phyloP scores from a whole-genome alignment of 2,888 invertebrate species.

The Zaprionus obscuricornis region DNA sequence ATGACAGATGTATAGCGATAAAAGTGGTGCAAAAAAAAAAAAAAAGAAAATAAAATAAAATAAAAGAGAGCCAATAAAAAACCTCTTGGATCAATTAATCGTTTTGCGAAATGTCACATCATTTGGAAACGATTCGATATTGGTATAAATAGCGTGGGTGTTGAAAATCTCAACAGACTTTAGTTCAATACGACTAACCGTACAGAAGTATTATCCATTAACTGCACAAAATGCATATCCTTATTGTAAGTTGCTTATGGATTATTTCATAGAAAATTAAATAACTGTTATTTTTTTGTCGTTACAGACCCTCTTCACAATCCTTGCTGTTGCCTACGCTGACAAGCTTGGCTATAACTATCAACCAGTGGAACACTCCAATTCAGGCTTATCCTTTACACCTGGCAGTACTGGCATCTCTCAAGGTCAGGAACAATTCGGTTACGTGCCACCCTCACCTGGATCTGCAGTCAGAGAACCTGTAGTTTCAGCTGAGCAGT shows the following conservation, averaged over 20 bases:
- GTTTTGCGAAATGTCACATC: slow-evolving; percentile 23
- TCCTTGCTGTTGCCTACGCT: slow-evolving; percentile 62
- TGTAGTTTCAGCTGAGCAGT: slow-evolving; percentile 19
- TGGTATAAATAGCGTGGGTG: slow-evolving; percentile 66
- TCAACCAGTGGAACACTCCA: slow-evolving; percentile 59
- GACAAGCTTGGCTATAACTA: slow-evolving; percentile 71
- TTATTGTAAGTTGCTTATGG: slow-evolving; percentile 53
- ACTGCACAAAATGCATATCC: slow-evolving; percentile 61
- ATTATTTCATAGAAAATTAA: neutral
- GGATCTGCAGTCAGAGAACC: slow-evolving; percentile 16
- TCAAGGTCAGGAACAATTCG: slow-evolving; percentile 30
- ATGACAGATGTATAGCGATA: slow-evolving; percentile 31
- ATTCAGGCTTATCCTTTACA: slow-evolving; percentile 34
- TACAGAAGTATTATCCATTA: slow-evolving; percentile 46
- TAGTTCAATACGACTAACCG: slow-evolving; percentile 36
- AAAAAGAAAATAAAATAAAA: slow-evolving; percentile 35
- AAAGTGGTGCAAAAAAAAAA: slow-evolving; percentile 49
- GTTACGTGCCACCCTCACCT: slow-evolving; percentile 32
- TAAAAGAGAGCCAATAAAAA: slow-evolving; percentile 29
- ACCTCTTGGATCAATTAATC: slow-evolving; percentile 34
- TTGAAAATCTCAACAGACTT: slow-evolving; percentile 48
- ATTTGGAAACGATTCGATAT: slow-evolving; percentile 12
- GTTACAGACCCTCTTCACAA: slow-evolving; percentile 52
- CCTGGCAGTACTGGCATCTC: slow-evolving; percentile 23
- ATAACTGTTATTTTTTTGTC: neutral